Evolutionary conservation across 2,888 invertebrate species (phyloP).

Genomic region (Branchellion lobata): DNA sequence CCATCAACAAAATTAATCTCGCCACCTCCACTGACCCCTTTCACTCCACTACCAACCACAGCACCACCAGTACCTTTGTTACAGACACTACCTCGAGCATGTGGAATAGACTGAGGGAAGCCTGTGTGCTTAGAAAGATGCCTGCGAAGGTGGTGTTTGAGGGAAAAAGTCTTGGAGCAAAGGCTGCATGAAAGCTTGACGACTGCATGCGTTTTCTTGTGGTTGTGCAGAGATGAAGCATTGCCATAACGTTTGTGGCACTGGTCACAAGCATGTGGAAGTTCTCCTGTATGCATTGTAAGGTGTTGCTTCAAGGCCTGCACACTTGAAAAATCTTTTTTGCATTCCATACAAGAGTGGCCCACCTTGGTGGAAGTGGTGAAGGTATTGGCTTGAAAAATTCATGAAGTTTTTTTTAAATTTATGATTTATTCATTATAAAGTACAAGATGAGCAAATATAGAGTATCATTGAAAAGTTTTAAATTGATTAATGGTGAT

Average conservation of each 20-base stretch:
- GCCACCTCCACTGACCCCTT: too few species aligned
- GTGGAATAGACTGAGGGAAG: not conserved
- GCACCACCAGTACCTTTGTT: too few species aligned
- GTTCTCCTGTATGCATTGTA: not conserved
- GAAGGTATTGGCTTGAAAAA: too few species aligned
- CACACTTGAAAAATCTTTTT: slow-evolving; percentile 1
- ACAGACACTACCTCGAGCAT: too few species aligned
- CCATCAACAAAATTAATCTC: too few species aligned
- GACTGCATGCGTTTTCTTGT: slow-evolving; percentile 37
- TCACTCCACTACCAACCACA: too few species aligned
- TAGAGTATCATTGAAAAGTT: too few species aligned
- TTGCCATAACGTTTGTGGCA: slow-evolving; percentile 26
- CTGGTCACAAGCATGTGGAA: slow-evolving; percentile 13
- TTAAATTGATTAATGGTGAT: too few species aligned
- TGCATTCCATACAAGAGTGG: slow-evolving; percentile 11
- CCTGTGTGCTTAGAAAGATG: slow-evolving; percentile 31
- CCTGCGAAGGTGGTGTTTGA: slow-evolving; percentile 36
- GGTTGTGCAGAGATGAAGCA: slow-evolving; percentile 35
- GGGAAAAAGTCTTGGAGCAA: slow-evolving; percentile 34
- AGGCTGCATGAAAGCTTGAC: slow-evolving; percentile 27
- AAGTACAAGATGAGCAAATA: too few species aligned
- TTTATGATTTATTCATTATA: too few species aligned
- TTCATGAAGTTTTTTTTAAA: too few species aligned
- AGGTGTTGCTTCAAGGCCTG: slow-evolving; percentile 23
- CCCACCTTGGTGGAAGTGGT: not conserved